These are phyloP conservation scores for Zaprionus ghesquierei DNA, from an alignment of 1,140 invertebrate species.

Conservation along the genomic window DNA sequence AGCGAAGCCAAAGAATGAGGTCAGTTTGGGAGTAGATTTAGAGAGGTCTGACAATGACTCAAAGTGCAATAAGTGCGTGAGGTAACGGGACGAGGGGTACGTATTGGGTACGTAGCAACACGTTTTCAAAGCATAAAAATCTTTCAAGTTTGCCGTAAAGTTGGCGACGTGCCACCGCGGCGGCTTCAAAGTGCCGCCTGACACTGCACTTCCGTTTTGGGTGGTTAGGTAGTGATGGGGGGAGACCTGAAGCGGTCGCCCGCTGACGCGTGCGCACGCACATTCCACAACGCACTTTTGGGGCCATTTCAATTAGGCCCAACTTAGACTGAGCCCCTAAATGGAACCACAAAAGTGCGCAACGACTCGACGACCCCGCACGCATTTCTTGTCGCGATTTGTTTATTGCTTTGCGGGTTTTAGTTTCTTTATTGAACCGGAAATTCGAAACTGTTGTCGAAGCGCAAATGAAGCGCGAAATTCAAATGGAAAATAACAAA, in stretches of 20 bases:
- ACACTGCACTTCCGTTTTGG: conserved; percentile 65
- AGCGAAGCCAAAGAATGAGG: conserved; percentile 67
- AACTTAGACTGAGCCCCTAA: conserved; percentile 7
- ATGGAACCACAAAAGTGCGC: conserved; percentile 42
- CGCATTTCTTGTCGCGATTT: conserved; percentile 12
- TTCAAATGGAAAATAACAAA: conserved; percentile 45
- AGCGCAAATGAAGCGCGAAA: conserved; percentile 69
- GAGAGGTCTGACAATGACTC: conserved; percentile 4
- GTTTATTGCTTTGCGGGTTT: conserved; percentile 20
- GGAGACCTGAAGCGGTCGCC: not conserved
- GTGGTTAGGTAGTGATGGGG: not conserved
- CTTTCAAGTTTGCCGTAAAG: conserved; percentile 68
- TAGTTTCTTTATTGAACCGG: conserved; percentile 59
- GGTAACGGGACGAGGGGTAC: not conserved
- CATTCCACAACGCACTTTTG: conserved; percentile 34
- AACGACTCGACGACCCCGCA: not conserved
- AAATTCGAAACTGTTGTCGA: conserved; percentile 51
- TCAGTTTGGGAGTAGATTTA: conserved; percentile 18
- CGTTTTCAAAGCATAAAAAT: conserved; percentile 47
- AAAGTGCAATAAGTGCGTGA: conserved; percentile 49
- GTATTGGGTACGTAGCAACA: conserved; percentile 6
- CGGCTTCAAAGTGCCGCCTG: conserved; percentile 58
- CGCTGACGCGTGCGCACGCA: conserved; percentile 59
- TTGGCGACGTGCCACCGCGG: conserved; percentile 43
- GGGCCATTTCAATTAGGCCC: conserved; percentile 59